Evolutionary conservation across 2,888 invertebrate species (phyloP).

Genomic region (Exocentrus adspersus): DNA sequence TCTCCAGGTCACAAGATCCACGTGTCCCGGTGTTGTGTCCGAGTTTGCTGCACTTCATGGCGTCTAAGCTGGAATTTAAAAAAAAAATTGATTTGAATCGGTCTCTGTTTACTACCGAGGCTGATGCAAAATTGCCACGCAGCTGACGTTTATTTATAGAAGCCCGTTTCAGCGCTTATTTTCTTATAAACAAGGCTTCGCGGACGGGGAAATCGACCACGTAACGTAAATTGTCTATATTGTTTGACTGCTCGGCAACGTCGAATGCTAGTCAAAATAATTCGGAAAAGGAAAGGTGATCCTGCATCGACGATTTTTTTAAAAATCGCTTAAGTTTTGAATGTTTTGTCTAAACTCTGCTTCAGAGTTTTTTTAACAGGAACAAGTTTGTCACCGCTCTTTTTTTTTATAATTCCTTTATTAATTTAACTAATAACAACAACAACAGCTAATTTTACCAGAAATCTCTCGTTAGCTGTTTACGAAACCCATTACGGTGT

Average conservation of each 20-base stretch:
- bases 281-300: no score
- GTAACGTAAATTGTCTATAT: neutral
- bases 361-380: no score
- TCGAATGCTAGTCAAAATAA: no score
- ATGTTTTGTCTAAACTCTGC: no score
- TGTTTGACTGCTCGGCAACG: neutral
- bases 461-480: neutral
- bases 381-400: no score
- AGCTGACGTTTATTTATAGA: conserved; percentile 37
- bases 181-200: conserved; percentile 25
- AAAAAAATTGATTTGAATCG: no score
- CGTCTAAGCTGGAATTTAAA: conserved; percentile 35
- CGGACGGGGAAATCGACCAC: neutral
- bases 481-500: neutral
- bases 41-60: conserved; percentile 31
- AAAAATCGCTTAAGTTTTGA: no score
- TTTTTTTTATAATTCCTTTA: no score
- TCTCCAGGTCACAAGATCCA: conserved; percentile 58
- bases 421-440: no score
- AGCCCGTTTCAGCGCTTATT: conserved; percentile 35
- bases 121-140: conserved; percentile 34
- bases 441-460: neutral
- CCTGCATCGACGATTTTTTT: no score
- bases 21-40: conserved; percentile 46
- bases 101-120: conserved; percentile 17